A percentile compares a stretch with the other conserved stretches of the same genome.
These are phyloP conservation scores for Bettongia penicillata DNA, from an alignment of 2,113 vertebrate genomes.

Conservation along the genomic window DNA sequence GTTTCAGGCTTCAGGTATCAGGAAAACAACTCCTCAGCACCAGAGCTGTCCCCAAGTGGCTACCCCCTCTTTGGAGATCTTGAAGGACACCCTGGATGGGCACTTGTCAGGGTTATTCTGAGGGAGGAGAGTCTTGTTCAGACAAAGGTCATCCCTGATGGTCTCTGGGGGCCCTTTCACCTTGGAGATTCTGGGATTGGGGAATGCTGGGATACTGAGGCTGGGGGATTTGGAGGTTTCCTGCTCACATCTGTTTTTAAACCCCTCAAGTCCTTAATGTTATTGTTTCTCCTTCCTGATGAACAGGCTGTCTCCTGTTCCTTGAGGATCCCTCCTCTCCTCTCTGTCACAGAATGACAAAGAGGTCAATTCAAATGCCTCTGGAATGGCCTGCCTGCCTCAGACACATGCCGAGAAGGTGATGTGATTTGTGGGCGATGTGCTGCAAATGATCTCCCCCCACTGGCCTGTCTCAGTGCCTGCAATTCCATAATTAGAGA, in stretches of 20 bases:
- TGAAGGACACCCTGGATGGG: neutral
- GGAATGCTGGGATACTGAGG: neutral
- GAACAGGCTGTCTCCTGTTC: neutral
- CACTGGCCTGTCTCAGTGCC: neutral
- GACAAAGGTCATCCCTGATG: neutral
- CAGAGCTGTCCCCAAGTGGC: neutral
- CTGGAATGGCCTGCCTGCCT: neutral
- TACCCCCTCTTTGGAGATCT: neutral
- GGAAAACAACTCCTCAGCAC: neutral
- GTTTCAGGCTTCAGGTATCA: neutral
- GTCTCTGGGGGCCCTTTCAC: neutral
- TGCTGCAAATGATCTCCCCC: neutral
- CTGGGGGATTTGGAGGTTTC: neutral
- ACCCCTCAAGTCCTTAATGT: neutral
- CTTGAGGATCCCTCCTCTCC: neutral
- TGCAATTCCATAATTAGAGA: neutral
- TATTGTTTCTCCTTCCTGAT: neutral
- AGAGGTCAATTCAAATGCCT: neutral
- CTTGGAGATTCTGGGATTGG: neutral
- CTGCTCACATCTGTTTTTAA: neutral
- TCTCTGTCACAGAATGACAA: neutral
- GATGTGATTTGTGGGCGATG: neutral
- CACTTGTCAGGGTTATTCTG: neutral
- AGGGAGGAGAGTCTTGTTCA: neutral
- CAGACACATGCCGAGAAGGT: neutral